Base-by-base conservation (phyloP, 2,797 vertebrate species). In the Poeciliopsis infans region DNA sequence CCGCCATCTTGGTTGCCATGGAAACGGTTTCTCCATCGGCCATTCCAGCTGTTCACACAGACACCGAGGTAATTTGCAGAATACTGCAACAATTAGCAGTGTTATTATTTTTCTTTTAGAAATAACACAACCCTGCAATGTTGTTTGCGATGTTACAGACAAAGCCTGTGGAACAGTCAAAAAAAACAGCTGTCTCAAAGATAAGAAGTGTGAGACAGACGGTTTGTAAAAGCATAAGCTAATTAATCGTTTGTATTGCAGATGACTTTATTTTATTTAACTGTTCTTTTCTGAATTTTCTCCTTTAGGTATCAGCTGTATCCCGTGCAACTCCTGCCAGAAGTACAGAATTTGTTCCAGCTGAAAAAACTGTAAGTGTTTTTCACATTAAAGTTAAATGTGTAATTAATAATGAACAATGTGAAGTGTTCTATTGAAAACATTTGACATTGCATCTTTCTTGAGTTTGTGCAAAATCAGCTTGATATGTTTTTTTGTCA, bases 271-370 rank as follows among this genome's bases (percentile, higher is more conserved):
- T 55, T n/a, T n/a, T 2, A 55, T 55, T 28, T n/a, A 13, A n/a
- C 1, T 57, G 25, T n/a, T n/a, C 4, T 57, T 57, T 57, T 57
- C 1, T 57, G 1, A 0, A n/a, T 39, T n/a, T 57, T 57, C 0
- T 57, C 3, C 11, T n/a, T 13, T 28, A 57, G 25, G 25, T 13
- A 5, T 57, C 53, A 55, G 6, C 10, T 18, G 20, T 3, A 55
- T 18, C 25, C 0, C 0, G 0, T n/a, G 4, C 0, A 12, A n/a
- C 25, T 55, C 25, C 10, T 55, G 18, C 3, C 18, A 11, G 2
- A 11, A 3, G 25, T n/a, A 25, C 12, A 1, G 53, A 55, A 11
- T 10, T 4, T 55, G 10, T 55, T 0, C 7, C 53, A 1, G 8
- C 53, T 55, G 2, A 55, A 6, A 55, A 55, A 2, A 55, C 7